These are phyloP conservation scores for Microtus richardsoni DNA, from an alignment of 2,113 vertebrate species.

Conservation along the genomic window DNA sequence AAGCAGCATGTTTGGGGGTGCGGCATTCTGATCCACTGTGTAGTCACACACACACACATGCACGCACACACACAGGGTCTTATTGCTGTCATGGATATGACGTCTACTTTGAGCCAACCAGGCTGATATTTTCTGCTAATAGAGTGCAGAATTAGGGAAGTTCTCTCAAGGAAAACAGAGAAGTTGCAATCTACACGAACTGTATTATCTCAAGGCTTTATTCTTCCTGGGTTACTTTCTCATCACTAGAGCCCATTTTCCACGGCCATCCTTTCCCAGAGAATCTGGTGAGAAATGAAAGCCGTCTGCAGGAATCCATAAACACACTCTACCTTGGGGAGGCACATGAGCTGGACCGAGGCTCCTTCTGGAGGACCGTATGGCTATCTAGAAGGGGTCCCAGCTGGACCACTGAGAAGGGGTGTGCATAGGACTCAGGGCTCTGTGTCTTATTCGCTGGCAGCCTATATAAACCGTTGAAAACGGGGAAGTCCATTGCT, in stretches of 20 bases:
- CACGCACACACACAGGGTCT: not conserved
- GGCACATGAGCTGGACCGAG: not conserved
- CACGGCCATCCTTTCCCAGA: not conserved
- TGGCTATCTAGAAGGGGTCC: not conserved
- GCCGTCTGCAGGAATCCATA: not conserved
- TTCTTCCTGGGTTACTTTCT: not conserved
- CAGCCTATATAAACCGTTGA: accelerated
- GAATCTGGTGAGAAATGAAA: not conserved
- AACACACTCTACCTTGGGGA: not conserved
- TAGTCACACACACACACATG: not conserved
- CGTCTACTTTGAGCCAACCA: not conserved
- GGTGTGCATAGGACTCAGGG: accelerated
- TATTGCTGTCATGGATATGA: not conserved
- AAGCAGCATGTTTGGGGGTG: not conserved
- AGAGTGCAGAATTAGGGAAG: not conserved
- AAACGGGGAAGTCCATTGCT: not conserved
- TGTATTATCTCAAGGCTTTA: not conserved
- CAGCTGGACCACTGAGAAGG: not conserved
- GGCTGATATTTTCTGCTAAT: not conserved
- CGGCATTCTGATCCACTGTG: not conserved
- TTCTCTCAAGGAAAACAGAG: not conserved
- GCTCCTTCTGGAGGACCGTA: not conserved
- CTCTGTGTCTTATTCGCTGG: not conserved
- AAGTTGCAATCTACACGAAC: not conserved
- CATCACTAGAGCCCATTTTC: not conserved